A percentile compares a stretch with the other conserved stretches of the same genome.
Evolutionary conservation across 1,140 invertebrate species (phyloP).

Genomic region (Heliothis subflexa): DNA sequence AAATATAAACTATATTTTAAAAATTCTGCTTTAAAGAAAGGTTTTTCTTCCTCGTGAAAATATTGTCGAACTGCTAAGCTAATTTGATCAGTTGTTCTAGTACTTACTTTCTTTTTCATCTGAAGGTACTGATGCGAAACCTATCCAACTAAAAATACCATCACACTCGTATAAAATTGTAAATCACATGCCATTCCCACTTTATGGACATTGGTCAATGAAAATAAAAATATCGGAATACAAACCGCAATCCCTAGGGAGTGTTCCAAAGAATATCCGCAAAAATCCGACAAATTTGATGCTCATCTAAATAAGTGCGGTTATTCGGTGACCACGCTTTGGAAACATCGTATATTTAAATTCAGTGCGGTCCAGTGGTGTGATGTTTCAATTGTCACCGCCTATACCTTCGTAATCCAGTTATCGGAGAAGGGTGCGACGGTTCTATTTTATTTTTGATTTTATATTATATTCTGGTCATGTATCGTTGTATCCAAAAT

Average conservation of each 20-base stretch:
- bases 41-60: too few relatives aligned
- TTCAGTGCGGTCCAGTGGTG: slow-evolving; percentile 69
- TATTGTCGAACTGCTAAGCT: too few relatives aligned
- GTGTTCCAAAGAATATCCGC: slow-evolving; percentile 39
- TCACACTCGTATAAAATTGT: too few relatives aligned
- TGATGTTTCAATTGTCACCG: slow-evolving; percentile 79
- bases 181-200: slow-evolving; percentile 5
- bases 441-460: slow-evolving; percentile 43
- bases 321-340: slow-evolving; percentile 63
- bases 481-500: slow-evolving; percentile 6
- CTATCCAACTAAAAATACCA: too few relatives aligned
- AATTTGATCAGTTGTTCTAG: too few relatives aligned
- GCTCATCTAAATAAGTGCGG: slow-evolving; percentile 67
- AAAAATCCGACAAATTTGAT: slow-evolving; percentile 71
- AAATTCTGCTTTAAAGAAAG: background rate
- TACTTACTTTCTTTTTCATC: too few relatives aligned
- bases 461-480: slow-evolving; percentile 28
- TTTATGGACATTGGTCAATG: slow-evolving; percentile 44
- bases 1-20: slow-evolving; percentile 17
- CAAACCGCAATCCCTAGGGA: slow-evolving; percentile 45
- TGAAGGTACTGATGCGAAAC: too few relatives aligned
- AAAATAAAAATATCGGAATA: slow-evolving; percentile 30
- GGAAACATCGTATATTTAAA: slow-evolving; percentile 79
- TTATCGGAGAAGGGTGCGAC: slow-evolving; percentile 74
- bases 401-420: slow-evolving; percentile 76